Conservation (phyloP, 2,888 invertebrate genomes). For the Argyresthia goedartella region DNA sequence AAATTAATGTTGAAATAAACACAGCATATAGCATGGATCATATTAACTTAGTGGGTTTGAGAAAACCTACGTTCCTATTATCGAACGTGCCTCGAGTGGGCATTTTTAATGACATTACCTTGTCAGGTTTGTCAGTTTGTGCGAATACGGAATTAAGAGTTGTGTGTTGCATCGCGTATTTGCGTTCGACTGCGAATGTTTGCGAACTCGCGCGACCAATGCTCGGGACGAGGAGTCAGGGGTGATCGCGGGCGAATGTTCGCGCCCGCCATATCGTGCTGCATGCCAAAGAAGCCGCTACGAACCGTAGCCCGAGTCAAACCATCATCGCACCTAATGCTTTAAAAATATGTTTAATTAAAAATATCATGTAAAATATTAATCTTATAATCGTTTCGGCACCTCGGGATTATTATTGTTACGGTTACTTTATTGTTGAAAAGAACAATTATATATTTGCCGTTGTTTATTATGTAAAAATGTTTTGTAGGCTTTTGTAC, state of each 20-base stretch:
- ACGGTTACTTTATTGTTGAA: conserved; percentile 51
- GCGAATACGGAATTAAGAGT: not conserved
- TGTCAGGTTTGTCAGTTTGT: not conserved
- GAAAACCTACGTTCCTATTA: too few relatives aligned
- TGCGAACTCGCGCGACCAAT: not conserved
- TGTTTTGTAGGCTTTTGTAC: conserved; percentile 44
- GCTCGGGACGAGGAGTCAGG: not conserved
- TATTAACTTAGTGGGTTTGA: too few relatives aligned
- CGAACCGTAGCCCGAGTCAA: conserved; percentile 49
- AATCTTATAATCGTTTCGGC: conserved; percentile 45
- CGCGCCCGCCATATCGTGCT: conserved; percentile 13
- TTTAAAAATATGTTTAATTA: conserved; percentile 49
- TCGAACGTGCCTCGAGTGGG: too few relatives aligned
- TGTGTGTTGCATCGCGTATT: not conserved
- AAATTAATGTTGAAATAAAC: too few relatives aligned
- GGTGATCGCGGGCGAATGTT: not conserved
- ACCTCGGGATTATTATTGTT: conserved; percentile 28
- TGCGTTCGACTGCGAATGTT: not conserved
- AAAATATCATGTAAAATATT: conserved; percentile 18
- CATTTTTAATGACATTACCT: too few relatives aligned
- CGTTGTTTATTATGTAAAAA: conserved; percentile 52
- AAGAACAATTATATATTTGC: conserved; percentile 52
- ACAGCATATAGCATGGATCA: too few relatives aligned
- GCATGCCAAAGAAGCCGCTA: conserved; percentile 58
- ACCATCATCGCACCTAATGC: conserved; percentile 57